Evolutionary conservation across 2,113 vertebrate genomes (phyloP).

Genomic region (Beaufortia kweichowensis): DNA sequence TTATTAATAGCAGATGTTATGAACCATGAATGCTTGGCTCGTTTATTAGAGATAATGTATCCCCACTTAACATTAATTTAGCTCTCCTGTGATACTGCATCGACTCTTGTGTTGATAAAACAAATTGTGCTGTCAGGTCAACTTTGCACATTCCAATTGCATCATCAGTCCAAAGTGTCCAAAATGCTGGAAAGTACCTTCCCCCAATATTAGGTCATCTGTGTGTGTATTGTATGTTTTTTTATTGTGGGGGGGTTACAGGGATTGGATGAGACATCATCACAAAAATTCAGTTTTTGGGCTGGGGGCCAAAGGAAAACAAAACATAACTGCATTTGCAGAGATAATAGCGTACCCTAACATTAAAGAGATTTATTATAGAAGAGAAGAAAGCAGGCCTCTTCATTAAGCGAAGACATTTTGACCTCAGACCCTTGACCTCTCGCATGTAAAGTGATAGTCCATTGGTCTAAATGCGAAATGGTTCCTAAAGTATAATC

Average conservation of each 20-base stretch:
- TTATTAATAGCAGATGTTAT: background rate
- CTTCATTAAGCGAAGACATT: background rate
- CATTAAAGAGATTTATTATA: background rate
- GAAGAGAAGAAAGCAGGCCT: background rate
- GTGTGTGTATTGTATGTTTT: background rate
- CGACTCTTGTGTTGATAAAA: background rate
- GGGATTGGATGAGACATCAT: background rate
- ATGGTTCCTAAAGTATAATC: no score
- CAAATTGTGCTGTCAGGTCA: background rate
- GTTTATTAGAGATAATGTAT: background rate
- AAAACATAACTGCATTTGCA: background rate
- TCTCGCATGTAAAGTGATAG: background rate
- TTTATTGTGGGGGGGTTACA: background rate
- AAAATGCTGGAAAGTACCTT: conserved; percentile 7
- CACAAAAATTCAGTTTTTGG: background rate
- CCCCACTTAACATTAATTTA: background rate
- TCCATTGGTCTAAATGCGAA: background rate
- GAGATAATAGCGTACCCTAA: background rate
- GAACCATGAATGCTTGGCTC: background rate
- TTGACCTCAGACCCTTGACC: background rate
- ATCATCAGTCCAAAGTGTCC: background rate
- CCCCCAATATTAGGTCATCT: background rate
- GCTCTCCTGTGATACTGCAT: conserved; percentile 9
- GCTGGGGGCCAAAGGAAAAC: background rate
- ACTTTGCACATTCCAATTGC: conserved; percentile 6